phyloP scores from a whole-genome alignment of 1,140 invertebrate species.

The Homarus americanus region DNA sequence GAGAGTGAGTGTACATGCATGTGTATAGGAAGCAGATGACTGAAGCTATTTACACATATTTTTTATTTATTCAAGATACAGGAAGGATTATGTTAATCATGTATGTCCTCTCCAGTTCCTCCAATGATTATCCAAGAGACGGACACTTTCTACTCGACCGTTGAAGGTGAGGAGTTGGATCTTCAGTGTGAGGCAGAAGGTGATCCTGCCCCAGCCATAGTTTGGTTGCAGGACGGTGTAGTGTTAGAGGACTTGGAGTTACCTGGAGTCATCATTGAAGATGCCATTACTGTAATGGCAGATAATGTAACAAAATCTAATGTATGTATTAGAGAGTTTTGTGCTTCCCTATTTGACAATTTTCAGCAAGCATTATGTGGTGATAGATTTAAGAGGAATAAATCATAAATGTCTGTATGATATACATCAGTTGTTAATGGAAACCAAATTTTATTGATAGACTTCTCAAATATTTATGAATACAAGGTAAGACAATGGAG shows the following conservation, averaged over 20 bases:
- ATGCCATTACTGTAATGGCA: neutral
- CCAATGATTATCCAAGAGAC: conserved; percentile 41
- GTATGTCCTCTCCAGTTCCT: conserved; percentile 20
- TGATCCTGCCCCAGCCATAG: conserved; percentile 78
- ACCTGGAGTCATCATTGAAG: conserved; percentile 22
- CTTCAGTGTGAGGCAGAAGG: conserved; percentile 79
- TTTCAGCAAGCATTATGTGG: neutral
- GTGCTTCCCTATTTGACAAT: neutral
- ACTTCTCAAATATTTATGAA: no score
- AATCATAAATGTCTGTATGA: neutral
- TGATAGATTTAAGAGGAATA: neutral
- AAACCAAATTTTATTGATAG: no score
- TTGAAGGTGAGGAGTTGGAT: conserved; percentile 67
- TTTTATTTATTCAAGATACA: no score
- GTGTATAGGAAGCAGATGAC: no score
- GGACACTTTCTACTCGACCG: conserved; percentile 24
- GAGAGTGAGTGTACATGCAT: no score
- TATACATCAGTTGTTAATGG: neutral
- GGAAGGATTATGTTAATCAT: neutral
- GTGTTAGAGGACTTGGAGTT: conserved; percentile 68
- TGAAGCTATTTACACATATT: no score
- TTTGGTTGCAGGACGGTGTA: conserved; percentile 78
- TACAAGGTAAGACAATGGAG: neutral
- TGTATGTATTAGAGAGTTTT: neutral
- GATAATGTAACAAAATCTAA: conserved; percentile 4